Evolutionary conservation across 2,888 invertebrate genomes (phyloP), one percentile per base, ranked within the genome.

Genomic region (Chelonus formosanus): DNA sequence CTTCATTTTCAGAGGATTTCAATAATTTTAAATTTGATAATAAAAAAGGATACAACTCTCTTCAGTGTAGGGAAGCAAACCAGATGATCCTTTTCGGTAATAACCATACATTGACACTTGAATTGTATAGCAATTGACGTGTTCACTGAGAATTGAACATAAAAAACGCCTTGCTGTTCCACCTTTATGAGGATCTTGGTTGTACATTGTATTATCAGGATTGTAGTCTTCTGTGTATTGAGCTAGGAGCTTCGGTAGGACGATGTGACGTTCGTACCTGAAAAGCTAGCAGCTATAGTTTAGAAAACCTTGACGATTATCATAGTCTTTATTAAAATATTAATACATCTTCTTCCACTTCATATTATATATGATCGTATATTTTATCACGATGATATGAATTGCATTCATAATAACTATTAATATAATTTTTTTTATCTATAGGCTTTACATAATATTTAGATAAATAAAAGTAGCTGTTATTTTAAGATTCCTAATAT

Each of bases 71-170:
- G 95, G 92, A 65, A 94, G 87, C 66, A 92, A 87, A 1, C 90
- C 90, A 61, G 92, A 88, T 3, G 89, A 88, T 55, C 90, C 89
- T 60, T 90, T 89, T 10, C 91, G 85, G 77, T 89, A 89, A 77
- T 95, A 93, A n/a, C 97, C 97, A 75, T 92, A 94, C 86, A 96
- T 90, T 6, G 97, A 97, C 0, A 95, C 94, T 80, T 96, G 91
- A 75, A 97, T 85, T 0, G 95, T 93, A 85, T 97, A 98, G 65
- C 94, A 93, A 84, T 97, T 94, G 10, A 93, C 91, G 64, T 89
- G 89, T 73, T 92, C 91, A 74, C 92, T 93, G 71, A 95, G 84
- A 54, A 88, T 84, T 44, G 90, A 89, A 75, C 94, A 92, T 61
- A 95, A 87, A 75, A 89, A 92, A 85, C 97, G 89, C 73, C 98